Evolutionary conservation across 2,113 vertebrate species (phyloP).

Genomic region (Lutjanus erythropterus): DNA sequence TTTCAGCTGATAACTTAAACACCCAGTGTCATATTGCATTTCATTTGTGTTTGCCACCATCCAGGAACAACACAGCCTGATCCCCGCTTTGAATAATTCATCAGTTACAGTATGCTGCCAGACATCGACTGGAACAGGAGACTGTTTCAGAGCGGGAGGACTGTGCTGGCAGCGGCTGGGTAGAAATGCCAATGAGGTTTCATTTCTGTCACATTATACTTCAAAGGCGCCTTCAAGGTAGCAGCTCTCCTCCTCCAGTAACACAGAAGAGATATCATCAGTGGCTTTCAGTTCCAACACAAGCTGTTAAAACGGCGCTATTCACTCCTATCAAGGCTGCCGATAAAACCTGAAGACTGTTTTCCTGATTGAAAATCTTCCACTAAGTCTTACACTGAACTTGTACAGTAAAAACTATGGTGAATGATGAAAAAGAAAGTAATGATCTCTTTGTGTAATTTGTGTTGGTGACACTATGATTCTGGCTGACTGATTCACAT

Average conservation of each 20-base stretch:
- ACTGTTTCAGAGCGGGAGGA: constrained; percentile 45
- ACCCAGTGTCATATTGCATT: constrained; percentile 42
- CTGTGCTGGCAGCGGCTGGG: constrained; percentile 3
- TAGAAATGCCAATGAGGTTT: constrained; percentile 47
- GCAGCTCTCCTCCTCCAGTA: neutral
- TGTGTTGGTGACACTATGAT: neutral
- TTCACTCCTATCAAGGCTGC: neutral
- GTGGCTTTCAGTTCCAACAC: constrained; percentile 1
- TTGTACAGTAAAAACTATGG: neutral
- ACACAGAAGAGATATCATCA: constrained; percentile 11
- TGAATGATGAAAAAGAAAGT: neutral
- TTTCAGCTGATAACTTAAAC: constrained; percentile 33
- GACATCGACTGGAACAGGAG: constrained; percentile 58
- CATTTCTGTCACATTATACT: constrained; percentile 44
- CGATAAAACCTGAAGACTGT: neutral
- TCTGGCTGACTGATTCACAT: constrained; percentile 39
- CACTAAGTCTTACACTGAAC: neutral
- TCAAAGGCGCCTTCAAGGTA: constrained; percentile 57
- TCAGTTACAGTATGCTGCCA: constrained; percentile 50
- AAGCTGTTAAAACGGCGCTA: neutral
- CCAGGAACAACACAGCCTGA: constrained; percentile 51
- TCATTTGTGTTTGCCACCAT: constrained; percentile 47
- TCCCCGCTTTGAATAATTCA: constrained; percentile 72
- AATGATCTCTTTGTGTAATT: neutral
- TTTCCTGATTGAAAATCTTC: neutral